phyloP scores from a whole-genome alignment of 2,797 vertebrate species.

The Huso huso region DNA sequence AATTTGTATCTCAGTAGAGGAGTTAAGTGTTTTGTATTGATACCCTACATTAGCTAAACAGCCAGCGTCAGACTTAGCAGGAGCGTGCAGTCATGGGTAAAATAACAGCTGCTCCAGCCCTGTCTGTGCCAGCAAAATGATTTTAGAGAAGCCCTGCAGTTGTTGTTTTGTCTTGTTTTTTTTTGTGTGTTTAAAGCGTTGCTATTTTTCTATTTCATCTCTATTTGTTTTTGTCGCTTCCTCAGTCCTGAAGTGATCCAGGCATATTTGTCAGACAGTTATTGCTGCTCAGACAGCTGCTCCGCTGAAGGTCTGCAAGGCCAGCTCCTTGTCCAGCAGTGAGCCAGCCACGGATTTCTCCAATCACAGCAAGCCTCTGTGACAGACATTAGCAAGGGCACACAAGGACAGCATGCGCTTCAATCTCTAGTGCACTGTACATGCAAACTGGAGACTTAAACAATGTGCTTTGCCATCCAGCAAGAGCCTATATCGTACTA shows the following conservation, averaged over 20 bases:
- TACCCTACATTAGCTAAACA: no score
- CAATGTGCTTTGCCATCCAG: no score
- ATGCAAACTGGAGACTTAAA: no score
- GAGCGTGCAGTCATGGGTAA: background rate
- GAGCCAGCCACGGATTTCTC: background rate
- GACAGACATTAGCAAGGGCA: background rate
- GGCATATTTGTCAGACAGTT: background rate
- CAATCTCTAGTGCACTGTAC: background rate
- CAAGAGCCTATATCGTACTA: no score
- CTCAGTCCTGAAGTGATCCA: background rate
- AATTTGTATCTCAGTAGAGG: no score
- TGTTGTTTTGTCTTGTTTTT: background rate
- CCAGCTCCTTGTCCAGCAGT: background rate
- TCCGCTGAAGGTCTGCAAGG: background rate
- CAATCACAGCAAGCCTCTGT: background rate
- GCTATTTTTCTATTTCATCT: background rate
- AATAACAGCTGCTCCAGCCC: background rate
- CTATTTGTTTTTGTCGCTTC: background rate
- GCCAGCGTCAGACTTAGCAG: no score
- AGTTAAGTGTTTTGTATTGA: no score
- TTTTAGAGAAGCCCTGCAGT: background rate
- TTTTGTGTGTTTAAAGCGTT: background rate
- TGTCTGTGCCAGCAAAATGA: background rate
- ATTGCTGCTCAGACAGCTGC: slow-evolving; percentile 2
- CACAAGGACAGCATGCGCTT: background rate